phyloP scores from a whole-genome alignment of 2,888 invertebrate species.

The Drosophila silvestris region DNA sequence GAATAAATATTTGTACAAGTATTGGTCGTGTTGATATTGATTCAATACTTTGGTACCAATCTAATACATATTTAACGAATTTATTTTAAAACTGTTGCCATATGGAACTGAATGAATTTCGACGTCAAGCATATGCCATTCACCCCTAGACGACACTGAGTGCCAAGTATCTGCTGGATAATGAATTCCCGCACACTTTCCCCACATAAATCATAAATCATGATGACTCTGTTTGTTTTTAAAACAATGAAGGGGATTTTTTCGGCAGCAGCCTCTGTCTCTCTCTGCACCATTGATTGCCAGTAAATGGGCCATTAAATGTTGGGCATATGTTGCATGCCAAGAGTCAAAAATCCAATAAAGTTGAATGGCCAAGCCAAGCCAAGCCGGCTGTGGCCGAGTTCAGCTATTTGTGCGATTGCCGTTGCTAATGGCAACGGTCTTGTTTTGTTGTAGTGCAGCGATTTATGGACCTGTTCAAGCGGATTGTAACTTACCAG shows the following conservation, averaged over 20 bases:
- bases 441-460: slow-evolving; percentile 19
- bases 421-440: slow-evolving; percentile 57
- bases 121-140: slow-evolving; percentile 10
- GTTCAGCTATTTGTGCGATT: slow-evolving; percentile 28
- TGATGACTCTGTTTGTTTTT: slow-evolving; percentile 38
- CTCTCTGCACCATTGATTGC: slow-evolving; percentile 35
- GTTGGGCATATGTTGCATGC: slow-evolving; percentile 55
- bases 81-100: slow-evolving; percentile 6
- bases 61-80: slow-evolving; percentile 3
- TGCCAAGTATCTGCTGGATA: neutral
- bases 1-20: neutral
- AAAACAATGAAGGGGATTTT: slow-evolving; percentile 12
- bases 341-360: slow-evolving; percentile 64
- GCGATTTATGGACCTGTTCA: neutral
- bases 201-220: slow-evolving; percentile 40
- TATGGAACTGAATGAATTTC: neutral
- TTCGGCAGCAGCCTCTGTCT: slow-evolving; percentile 21
- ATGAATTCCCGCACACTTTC: slow-evolving; percentile 16
- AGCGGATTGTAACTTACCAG: slow-evolving; percentile 85
- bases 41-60: neutral
- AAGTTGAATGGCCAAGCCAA: slow-evolving; percentile 62
- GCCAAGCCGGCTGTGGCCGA: slow-evolving; percentile 36
- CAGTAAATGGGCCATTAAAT: slow-evolving; percentile 56
- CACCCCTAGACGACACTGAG: neutral
- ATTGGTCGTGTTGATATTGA: neutral